Conservation (phyloP, 2,888 invertebrate species). For the Ophion obscuratus region DNA sequence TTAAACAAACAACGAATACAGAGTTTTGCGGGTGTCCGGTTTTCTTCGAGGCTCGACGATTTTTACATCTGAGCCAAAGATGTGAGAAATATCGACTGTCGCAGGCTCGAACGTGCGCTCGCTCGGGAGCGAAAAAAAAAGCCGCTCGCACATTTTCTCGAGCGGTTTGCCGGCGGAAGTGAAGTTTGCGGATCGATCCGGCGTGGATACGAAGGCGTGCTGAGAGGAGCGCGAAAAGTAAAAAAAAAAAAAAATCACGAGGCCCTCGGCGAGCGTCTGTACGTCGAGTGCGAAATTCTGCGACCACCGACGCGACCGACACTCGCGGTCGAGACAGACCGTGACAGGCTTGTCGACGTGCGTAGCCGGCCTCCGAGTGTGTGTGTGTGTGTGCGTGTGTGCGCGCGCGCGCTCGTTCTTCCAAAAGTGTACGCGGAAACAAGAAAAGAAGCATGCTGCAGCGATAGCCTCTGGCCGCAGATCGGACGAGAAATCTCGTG, state of each 20-base stretch:
- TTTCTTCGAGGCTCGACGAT: no score
- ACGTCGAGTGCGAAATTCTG: constrained; percentile 13
- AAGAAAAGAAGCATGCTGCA: neutral
- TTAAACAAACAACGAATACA: neutral
- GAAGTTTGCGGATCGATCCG: no score
- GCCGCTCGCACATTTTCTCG: no score
- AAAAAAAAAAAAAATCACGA: neutral
- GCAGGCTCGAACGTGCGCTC: no score
- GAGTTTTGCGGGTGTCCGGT: no score
- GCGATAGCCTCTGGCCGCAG: constrained; percentile 34
- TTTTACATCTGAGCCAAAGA: no score
- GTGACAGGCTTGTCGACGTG: no score
- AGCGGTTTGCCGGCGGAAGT: no score
- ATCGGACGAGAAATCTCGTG: constrained; percentile 28
- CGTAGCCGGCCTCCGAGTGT: neutral
- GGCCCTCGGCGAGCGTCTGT: neutral
- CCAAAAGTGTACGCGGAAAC: neutral
- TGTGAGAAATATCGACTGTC: no score
- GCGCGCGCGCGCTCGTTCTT: constrained; percentile 1
- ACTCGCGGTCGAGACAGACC: no score
- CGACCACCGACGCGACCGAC: constrained; percentile 1
- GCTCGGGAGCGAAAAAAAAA: no score
- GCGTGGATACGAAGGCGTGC: no score
- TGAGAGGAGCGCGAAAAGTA: neutral
- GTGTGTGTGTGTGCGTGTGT: neutral